Conservation (phyloP, 2,113 vertebrate genomes). For the Caranx ignobilis region DNA sequence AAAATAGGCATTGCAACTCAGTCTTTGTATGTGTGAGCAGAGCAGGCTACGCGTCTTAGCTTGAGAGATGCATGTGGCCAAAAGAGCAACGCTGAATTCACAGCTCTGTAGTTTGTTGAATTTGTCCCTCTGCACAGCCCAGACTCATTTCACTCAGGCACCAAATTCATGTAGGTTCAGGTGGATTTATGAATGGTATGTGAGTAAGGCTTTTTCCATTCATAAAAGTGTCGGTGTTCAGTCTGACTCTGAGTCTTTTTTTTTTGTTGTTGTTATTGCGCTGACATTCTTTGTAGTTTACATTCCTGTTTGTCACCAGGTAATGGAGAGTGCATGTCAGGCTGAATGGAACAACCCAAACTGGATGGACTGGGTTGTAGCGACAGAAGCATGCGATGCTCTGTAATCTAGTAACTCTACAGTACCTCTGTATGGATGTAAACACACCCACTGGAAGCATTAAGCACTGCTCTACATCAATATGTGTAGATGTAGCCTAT, state of each 20-base stretch:
- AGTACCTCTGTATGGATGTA: conserved; percentile 50
- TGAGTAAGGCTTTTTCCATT: conserved; percentile 69
- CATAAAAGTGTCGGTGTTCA: conserved; percentile 70
- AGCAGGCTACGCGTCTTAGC: background rate
- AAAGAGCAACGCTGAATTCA: background rate
- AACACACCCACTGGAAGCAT: conserved; percentile 28
- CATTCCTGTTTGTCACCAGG: conserved; percentile 78
- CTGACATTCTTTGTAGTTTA: conserved; percentile 78
- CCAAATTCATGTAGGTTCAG: conserved; percentile 27
- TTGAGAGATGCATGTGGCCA: background rate
- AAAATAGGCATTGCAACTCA: background rate
- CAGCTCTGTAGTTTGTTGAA: background rate
- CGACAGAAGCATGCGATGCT: conserved; percentile 67
- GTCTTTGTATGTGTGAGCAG: background rate
- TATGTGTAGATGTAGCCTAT: background rate
- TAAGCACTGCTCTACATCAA: background rate
- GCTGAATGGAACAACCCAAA: conserved; percentile 77
- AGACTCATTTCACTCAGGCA: background rate
- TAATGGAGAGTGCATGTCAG: conserved; percentile 69
- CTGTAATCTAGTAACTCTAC: conserved; percentile 55
- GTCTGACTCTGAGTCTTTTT: conserved; percentile 20
- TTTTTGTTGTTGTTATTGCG: conserved; percentile 42
- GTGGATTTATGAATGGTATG: conserved; percentile 80
- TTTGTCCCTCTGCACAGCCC: background rate
- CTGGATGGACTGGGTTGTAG: conserved; percentile 78